phyloP scores from a whole-genome alignment of 2,113 vertebrate species.

The Mirounga angustirostris region DNA sequence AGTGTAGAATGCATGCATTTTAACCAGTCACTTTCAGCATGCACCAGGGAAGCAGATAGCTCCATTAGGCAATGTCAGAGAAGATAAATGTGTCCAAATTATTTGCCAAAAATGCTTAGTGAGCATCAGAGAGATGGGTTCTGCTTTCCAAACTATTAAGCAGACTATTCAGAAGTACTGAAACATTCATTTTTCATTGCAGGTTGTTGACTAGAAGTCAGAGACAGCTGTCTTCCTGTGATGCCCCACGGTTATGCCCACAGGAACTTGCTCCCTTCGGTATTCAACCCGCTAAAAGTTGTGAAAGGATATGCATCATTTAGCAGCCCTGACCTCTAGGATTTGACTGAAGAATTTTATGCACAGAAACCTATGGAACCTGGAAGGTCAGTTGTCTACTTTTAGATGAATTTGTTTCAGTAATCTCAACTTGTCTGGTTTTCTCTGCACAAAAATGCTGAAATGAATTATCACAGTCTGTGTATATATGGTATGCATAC shows the following conservation, averaged over 20 bases:
- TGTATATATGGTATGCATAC: neutral
- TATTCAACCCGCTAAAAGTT: neutral
- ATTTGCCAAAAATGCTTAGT: conserved; percentile 69
- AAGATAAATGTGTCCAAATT: conserved; percentile 63
- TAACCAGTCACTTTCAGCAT: neutral
- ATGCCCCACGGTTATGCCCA: neutral
- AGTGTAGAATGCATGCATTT: neutral
- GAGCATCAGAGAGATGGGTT: conserved; percentile 64
- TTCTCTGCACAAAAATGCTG: conserved; percentile 7
- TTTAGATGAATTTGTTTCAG: conserved; percentile 28
- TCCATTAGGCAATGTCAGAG: conserved; percentile 61
- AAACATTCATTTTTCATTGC: conserved; percentile 57
- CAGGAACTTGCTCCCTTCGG: neutral
- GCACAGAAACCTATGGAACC: neutral
- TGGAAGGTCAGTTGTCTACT: neutral
- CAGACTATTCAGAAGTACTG: conserved; percentile 56
- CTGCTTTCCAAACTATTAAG: conserved; percentile 70
- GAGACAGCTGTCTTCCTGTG: conserved; percentile 58
- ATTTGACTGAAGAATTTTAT: conserved; percentile 22
- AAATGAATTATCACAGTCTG: neutral
- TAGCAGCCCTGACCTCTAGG: neutral
- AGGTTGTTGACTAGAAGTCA: conserved; percentile 61
- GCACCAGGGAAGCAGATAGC: neutral
- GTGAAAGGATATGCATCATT: neutral
- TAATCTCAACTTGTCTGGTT: neutral